Base-by-base conservation (phyloP, 2,797 vertebrate species). In the Acropternis orthonyx region DNA sequence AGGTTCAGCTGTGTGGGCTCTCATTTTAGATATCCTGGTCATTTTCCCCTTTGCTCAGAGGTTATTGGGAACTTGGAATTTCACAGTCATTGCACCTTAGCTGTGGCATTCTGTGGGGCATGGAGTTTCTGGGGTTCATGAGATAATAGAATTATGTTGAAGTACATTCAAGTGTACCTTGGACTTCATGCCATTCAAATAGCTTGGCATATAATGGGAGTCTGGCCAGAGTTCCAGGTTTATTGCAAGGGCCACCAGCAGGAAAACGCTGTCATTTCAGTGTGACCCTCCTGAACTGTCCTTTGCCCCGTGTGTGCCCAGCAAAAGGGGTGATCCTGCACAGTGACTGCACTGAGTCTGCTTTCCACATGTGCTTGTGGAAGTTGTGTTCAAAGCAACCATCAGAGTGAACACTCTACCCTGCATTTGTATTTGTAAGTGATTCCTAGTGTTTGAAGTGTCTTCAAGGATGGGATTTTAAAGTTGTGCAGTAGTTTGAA, bases 351-450 rank as follows among this genome's bases (percentile, higher is more conserved):
- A 0, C 62, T 51, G 36, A 28, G 0, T 22, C 59, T 39, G 34
- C 1, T 20, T 78, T 49, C 52, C 16, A 5, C 1, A 0, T 8
- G 23, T 56, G 55, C 28, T 30, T 24, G 0, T 17, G 18, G 17
- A 74, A 20, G 15, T 10, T 77, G 32, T 73, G 32, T 17, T 69
- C 37, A 39, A 49, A 43, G 12, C 34, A 89, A 4, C 34, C 9
- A 2, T 14, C 5, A 21, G 24, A 89, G 19, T 18, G 61, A 89
- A 6, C 13, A 20, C 18, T 22, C 26, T 48, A 79, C 49, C 23
- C 41, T 75, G 8, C 9, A 1, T 52, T 72, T 82, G 4, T 32
- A n/a, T 46, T 76, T 71, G 19, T 21, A 20, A 71, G 26, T 0
- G 1, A 36, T 39, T 89, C 41, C 26, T 30, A 4, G 5, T 39